Base-by-base conservation (phyloP, 2,797 vertebrate genomes). In the Todus mexicanus region DNA sequence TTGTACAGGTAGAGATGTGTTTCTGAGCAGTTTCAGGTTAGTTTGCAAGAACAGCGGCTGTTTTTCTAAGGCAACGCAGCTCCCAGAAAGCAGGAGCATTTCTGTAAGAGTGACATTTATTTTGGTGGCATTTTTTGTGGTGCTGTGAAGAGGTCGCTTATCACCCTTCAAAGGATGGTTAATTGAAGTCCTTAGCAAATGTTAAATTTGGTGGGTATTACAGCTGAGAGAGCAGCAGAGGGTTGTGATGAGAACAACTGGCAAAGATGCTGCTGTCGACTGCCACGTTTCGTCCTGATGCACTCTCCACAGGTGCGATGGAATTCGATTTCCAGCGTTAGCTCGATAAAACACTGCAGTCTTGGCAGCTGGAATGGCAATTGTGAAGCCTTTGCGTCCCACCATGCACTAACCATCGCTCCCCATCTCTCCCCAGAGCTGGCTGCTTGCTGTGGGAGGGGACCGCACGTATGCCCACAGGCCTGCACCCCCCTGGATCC, bases 261-360 rank as follows among this genome's bases (percentile, higher is more conserved):
- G 26, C 47, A 23, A 13, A 11, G 19, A 18, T 51, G 53, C 60
- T 5, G 33, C 53, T 63, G 63, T 51, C 15, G 7, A 5, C 22
- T 31, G 56, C 33, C 4, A 0, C 1, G 9, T 38, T 4, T 0
- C 1, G 7, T 42, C 45, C 48, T 10, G 16, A 0, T 1, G 0
- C 0, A 31, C 38, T 29, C 50, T 37, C 71, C 6, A 4, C 15
- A 12, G 56, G 33, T 6, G 1, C 0, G 0, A 21, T 11, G 37
- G 37, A 5, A 2, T n/a, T 35, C 63, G 40, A 12, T 68, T 71
- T n/a, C 29, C 53, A 11, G 29, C 3, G 2, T 7, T 6, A 12
- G 5, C 0, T 11, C 64, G 31, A 3, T 4, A 6, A n/a, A 26
- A 11, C 0, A 1, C 4, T 8, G 61, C 37, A 47, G 12, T 10